phyloP scores from a whole-genome alignment of 1,140 invertebrate species.

The Lordiphosa clarofinis region DNA sequence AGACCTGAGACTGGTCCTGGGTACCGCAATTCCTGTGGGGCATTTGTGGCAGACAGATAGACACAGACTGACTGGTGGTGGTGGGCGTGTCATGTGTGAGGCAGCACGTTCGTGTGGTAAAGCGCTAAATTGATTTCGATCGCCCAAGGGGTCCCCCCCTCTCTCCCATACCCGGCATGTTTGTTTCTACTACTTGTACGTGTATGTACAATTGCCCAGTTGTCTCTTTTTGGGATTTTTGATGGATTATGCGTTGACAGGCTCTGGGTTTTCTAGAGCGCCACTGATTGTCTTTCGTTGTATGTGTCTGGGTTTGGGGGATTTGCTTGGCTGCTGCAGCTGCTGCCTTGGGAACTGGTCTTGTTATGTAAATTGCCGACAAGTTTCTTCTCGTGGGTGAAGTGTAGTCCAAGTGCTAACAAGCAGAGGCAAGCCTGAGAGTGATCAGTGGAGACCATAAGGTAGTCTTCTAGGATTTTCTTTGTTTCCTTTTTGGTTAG shows the following conservation, averaged over 20 bases:
- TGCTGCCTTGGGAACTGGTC: conserved; percentile 67
- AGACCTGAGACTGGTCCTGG: conserved; percentile 13
- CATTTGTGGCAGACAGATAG: conserved; percentile 33
- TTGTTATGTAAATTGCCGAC: conserved; percentile 70
- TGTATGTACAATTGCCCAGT: conserved; percentile 35
- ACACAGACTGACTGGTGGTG: conserved; percentile 20
- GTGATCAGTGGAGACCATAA: conserved; percentile 22
- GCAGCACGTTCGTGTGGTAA: conserved; percentile 68
- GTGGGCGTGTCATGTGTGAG: conserved; percentile 66
- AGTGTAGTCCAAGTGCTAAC: conserved; percentile 65
- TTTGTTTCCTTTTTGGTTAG: too few species aligned
- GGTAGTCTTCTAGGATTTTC: conserved; percentile 10
- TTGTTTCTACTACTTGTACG: conserved; percentile 25
- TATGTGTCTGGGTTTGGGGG: conserved; percentile 9
- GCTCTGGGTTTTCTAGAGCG: conserved; percentile 56
- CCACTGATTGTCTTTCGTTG: conserved; percentile 65
- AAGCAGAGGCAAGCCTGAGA: conserved; percentile 36
- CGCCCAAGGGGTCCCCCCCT: conserved; percentile 52
- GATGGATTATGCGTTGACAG: conserved; percentile 77
- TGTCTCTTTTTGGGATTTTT: conserved; percentile 34
- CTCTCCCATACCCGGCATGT: conserved; percentile 20
- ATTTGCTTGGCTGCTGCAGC: conserved; percentile 5
- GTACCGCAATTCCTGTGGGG: conserved; percentile 58
- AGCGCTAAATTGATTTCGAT: conserved; percentile 78
- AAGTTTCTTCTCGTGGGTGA: conserved; percentile 53